Evolutionary conservation across 2,797 vertebrate species (phyloP).

Genomic region (Champsocephalus esox): DNA sequence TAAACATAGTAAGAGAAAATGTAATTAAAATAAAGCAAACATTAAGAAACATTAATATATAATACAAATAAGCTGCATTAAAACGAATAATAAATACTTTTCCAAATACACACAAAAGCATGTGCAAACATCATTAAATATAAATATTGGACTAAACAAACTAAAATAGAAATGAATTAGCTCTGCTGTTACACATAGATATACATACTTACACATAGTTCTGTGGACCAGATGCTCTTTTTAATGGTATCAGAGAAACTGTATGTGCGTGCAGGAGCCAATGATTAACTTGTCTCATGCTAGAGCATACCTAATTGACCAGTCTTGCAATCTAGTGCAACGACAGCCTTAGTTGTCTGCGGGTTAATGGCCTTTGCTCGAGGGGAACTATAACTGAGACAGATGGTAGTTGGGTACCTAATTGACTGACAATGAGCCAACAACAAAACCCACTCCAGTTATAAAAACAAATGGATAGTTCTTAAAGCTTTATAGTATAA

Average conservation of each 20-base stretch:
- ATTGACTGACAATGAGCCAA: conserved; percentile 74
- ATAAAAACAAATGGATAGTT: conserved; percentile 43
- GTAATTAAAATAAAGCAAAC: no score
- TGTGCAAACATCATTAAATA: no score
- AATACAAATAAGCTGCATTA: no score
- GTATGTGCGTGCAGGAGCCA: conserved; percentile 47
- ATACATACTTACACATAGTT: background rate
- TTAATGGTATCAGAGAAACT: conserved; percentile 53
- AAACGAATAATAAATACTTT: no score
- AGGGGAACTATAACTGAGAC: conserved; percentile 74
- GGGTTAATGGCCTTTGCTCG: conserved; percentile 79
- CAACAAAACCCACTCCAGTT: conserved; percentile 59
- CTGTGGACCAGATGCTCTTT: conserved; percentile 47
- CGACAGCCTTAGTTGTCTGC: conserved; percentile 64
- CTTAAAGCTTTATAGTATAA: conserved; percentile 26
- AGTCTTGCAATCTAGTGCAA: conserved; percentile 72
- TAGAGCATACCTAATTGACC: conserved; percentile 78
- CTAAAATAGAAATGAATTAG: no score
- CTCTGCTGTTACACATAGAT: no score
- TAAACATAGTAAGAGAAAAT: no score
- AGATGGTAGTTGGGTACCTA: conserved; percentile 73
- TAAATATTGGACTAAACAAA: no score
- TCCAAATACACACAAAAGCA: no score
- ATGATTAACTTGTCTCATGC: conserved; percentile 76
- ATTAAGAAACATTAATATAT: no score